Evolutionary conservation across 2,888 invertebrate genomes (phyloP).

Genomic region (Leptinotarsa tumamoca): DNA sequence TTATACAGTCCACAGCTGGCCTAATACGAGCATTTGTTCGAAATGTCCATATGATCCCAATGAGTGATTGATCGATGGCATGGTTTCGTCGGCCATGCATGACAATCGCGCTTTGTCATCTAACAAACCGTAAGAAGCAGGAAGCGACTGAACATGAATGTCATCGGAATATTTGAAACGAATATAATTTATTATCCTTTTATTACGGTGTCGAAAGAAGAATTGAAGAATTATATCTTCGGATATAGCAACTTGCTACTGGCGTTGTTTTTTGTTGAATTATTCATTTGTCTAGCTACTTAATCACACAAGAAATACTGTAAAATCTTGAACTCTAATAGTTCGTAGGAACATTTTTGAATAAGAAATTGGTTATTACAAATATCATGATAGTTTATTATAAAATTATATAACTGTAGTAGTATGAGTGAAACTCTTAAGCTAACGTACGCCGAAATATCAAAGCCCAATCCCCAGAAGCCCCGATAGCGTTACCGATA

Average conservation of each 20-base stretch:
- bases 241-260: slow-evolving; percentile 10
- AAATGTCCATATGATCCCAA: not conserved
- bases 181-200: slow-evolving; percentile 15
- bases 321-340: too few species aligned
- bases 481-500: too few species aligned
- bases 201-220: not conserved
- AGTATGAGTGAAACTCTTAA: too few species aligned
- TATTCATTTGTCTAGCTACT: not conserved
- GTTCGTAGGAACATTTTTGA: too few species aligned
- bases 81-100: slow-evolving; percentile 5
- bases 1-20: not conserved
- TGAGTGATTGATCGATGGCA: slow-evolving; percentile 14
- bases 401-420: too few species aligned
- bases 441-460: too few species aligned
- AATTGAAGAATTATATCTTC: not conserved
- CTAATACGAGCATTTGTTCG: not conserved
- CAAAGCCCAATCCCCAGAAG: too few species aligned
- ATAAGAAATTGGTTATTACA: too few species aligned
- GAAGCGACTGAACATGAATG: slow-evolving; percentile 2
- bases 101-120: slow-evolving; percentile 7
- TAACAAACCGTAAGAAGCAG: slow-evolving; percentile 15
- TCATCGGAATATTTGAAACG: slow-evolving; percentile 12
- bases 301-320: not conserved
- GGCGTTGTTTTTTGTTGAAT: slow-evolving; percentile 1
- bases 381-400: too few species aligned